These are phyloP conservation scores for Orchestia grillus DNA, from an alignment of 1,140 invertebrate genomes.

Conservation along the genomic window DNA sequence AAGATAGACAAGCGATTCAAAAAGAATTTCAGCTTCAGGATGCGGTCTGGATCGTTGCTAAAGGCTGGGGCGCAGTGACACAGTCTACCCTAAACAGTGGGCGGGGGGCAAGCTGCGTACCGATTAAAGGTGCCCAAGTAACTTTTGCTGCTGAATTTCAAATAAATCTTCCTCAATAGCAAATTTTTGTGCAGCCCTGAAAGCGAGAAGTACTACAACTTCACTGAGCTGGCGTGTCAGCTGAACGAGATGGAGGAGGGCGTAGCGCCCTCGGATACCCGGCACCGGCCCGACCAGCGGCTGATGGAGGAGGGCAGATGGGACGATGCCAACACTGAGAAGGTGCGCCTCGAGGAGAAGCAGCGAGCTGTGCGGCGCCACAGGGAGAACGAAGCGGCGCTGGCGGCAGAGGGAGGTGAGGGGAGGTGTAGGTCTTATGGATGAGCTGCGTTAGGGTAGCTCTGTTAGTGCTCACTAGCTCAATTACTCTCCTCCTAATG, in stretches of 20 bases:
- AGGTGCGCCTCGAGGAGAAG: conserved; percentile 92
- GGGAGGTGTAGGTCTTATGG: not conserved
- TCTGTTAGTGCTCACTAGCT: no score
- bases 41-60: no score
- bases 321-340: conserved; percentile 96
- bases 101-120: no score
- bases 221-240: conserved; percentile 94
- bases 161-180: not conserved
- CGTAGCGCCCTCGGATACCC: conserved; percentile 94
- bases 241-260: conserved; percentile 94
- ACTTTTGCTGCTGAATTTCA: not conserved
- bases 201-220: conserved; percentile 89
- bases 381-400: conserved; percentile 85
- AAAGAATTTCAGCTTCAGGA: no score
- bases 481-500: no score
- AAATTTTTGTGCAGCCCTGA: conserved; percentile 75
- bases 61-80: no score
- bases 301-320: conserved; percentile 96
- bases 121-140: no score
- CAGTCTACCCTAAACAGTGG: no score
- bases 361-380: conserved; percentile 82
- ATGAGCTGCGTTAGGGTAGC: no score
- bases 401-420: conserved; percentile 80
- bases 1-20: no score
- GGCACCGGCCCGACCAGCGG: conserved; percentile 94